A percentile compares a stretch with the other conserved stretches of the same genome.
Evolutionary conservation across 2,888 invertebrate genomes (phyloP).

Genomic region (Cantharis lateralis): DNA sequence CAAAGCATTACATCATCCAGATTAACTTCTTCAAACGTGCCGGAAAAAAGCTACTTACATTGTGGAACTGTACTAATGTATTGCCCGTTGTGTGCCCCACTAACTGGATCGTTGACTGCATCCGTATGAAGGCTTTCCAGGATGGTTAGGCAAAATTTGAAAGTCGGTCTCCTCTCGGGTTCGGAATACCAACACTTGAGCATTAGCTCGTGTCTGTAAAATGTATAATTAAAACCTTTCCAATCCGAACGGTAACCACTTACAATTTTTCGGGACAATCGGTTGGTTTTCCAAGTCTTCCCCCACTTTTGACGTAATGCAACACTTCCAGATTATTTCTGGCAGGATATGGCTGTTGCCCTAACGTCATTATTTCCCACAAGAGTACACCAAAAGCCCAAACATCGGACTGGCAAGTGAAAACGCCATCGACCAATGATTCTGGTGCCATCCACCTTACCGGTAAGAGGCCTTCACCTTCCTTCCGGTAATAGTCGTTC

Average conservation of each 20-base stretch:
- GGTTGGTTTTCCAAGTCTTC: constrained; percentile 77
- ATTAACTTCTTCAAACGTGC: background rate
- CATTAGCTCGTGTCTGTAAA: constrained; percentile 79
- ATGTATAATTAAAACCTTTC: background rate
- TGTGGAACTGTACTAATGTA: constrained; percentile 56
- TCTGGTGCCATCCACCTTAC: constrained; percentile 99
- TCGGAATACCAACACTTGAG: constrained; percentile 86
- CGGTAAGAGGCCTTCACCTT: constrained; percentile 87
- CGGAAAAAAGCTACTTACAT: constrained; percentile 47
- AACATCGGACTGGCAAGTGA: constrained; percentile 95
- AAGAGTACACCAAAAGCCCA: constrained; percentile 94
- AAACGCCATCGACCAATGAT: constrained; percentile 92
- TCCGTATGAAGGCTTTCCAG: constrained; percentile 56
- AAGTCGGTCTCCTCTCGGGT: constrained; percentile 84
- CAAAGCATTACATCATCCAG: background rate
- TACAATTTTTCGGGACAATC: constrained; percentile 84
- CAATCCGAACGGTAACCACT: constrained; percentile 48
- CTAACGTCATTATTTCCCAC: constrained; percentile 96
- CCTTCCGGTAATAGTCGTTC: constrained; percentile 96
- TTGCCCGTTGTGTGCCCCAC: constrained; percentile 56
- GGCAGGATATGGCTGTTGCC: constrained; percentile 96
- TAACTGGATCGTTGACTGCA: constrained; percentile 49
- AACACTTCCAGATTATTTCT: constrained; percentile 91
- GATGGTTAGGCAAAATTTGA: constrained; percentile 76
- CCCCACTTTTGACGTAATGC: constrained; percentile 86